Evolutionary conservation across 2,888 invertebrate species (phyloP), one percentile per base, ranked within the genome.

Genomic region (Timema cristinae): DNA sequence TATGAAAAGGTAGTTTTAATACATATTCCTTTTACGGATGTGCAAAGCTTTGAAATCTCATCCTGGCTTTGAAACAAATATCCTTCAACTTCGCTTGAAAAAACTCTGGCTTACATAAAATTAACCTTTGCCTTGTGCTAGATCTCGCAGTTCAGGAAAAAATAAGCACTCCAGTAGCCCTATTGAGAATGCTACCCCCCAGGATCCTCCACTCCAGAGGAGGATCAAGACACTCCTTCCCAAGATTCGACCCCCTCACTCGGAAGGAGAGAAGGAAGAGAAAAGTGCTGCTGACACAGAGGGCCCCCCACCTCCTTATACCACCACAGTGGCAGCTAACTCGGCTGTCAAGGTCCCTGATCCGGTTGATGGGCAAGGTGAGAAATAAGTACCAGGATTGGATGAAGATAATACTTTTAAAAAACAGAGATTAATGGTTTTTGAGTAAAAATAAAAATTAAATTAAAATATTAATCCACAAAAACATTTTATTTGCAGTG

Each of bases 151-250:
- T 32, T 32, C 32, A 32, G 32, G 32, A 32, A 32, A 61, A 47
- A 61, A 61, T 47, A 61, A 6, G 32, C 61, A 61, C 61, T 10
- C 61, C 69, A 61, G 50, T 63, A 50, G 50, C 48, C 52, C n/a
- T 49, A 54, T n/a, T 7, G n/a, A 52, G 8, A 15, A 52, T 49
- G 49, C 49, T 11, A 10, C 10, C 67, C 67, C n/a, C 13, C 67
- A 47, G 32, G 32, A 32, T 32, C 32, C 32, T 32, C 10, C 50
- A 6, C 47, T 50, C 8, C 63, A 61, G 32, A 56, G 68, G 9
- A 59, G 73, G 32, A 70, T 73, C 13, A 73, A 70, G 59, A 73
- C 73, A 9, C 69, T 73, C 9, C 68, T 73, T 7, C 73, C 73
- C 16, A 70, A 70, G 16, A 56, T 70, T 13, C 67, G 72, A 13